Percentiles rank a stretch among this genome's conserved stretches.
Conservation (phyloP, 2,797 vertebrate species). For the Oreortyx pictus region DNA sequence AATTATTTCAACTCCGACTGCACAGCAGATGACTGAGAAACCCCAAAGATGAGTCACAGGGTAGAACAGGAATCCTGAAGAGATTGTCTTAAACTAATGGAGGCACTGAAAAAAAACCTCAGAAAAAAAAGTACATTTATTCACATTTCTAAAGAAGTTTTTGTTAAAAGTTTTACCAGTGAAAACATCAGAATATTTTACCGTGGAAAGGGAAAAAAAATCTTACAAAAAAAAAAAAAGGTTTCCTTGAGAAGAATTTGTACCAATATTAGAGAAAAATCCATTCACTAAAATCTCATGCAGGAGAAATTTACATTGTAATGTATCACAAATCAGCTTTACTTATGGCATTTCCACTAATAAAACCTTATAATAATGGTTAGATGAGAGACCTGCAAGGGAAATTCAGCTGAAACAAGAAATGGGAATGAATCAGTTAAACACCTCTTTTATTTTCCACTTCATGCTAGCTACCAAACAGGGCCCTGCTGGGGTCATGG, state of each 20-base stretch:
- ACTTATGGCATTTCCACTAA: not conserved
- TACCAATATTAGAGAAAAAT: not conserved
- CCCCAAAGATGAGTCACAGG: constrained; percentile 41
- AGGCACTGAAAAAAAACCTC: not conserved
- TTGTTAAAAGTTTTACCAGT: not conserved
- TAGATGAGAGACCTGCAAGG: not conserved
- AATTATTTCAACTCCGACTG: constrained; percentile 35
- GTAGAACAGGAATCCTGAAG: constrained; percentile 1
- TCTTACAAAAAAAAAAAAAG: not conserved
- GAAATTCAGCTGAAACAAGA: not conserved
- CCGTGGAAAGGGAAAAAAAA: not conserved
- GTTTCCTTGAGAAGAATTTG: not conserved
- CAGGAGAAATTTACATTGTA: not conserved
- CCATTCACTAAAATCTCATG: not conserved
- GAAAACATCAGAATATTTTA: not conserved
- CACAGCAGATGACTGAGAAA: constrained; percentile 46
- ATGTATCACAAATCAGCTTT: not conserved
- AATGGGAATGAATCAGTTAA: not conserved
- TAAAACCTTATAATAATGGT: not conserved
- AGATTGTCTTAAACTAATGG: constrained; percentile 1
- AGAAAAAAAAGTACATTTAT: not conserved
- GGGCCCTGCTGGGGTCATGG: not conserved
- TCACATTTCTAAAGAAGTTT: not conserved
- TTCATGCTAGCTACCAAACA: not conserved
- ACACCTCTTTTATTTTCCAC: not conserved